A percentile compares a stretch with the other conserved stretches of the same genome.
Evolutionary conservation across 2,888 invertebrate genomes (phyloP).

Genomic region (Lamellibrachia satsuma): DNA sequence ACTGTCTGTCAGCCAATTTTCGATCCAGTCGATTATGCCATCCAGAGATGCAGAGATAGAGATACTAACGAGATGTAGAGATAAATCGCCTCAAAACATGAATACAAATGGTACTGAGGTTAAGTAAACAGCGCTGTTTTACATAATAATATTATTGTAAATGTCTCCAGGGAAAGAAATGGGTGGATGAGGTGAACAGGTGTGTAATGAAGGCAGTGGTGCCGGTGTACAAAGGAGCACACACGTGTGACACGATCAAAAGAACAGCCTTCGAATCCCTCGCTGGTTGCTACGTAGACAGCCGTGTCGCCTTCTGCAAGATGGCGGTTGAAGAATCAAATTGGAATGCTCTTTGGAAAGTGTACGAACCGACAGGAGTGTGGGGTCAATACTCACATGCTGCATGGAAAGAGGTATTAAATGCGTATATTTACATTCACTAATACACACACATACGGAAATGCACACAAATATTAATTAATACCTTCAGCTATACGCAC

Average conservation of each 20-base stretch:
- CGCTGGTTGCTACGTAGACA: too few species aligned
- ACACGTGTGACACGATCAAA: constrained; percentile 1
- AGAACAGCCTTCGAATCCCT: too few species aligned
- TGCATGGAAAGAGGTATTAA: not conserved
- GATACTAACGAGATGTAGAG: too few species aligned
- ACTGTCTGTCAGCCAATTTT: too few species aligned
- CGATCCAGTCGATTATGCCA: too few species aligned
- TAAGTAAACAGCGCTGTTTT: not conserved
- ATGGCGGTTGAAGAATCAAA: not conserved
- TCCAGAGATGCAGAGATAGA: too few species aligned
- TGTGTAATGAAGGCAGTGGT: not conserved
- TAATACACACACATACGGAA: not conserved
- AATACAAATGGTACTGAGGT: not conserved
- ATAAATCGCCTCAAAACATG: too few species aligned
- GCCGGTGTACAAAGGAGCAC: not conserved
- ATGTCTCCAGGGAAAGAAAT: not conserved
- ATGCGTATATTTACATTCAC: not conserved
- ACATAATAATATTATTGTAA: not conserved
- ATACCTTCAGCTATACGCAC: not conserved
- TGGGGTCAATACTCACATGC: not conserved
- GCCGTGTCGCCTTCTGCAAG: not conserved
- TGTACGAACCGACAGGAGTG: not conserved
- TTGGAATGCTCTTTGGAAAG: not conserved
- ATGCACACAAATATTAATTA: not conserved
- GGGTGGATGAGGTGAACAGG: not conserved